phyloP scores from a whole-genome alignment of 2,888 invertebrate species.

The Himalopsyche anomala region DNA sequence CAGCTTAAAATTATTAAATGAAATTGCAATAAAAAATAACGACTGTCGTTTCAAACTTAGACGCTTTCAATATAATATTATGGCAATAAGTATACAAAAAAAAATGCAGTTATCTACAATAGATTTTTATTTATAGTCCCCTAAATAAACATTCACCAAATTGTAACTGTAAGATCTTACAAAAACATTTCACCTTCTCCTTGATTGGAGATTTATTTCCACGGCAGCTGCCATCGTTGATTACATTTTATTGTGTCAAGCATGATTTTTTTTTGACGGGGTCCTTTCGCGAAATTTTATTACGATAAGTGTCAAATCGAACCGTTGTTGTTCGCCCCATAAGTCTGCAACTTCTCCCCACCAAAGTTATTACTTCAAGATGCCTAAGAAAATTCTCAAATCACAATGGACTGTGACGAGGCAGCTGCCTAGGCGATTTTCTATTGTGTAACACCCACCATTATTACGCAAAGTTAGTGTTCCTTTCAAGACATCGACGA shows the following conservation, averaged over 20 bases:
- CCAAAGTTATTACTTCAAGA: not conserved
- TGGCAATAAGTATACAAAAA: no score
- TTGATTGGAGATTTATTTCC: slow-evolving; percentile 24
- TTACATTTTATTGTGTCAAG: not conserved
- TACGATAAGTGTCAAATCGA: slow-evolving; percentile 37
- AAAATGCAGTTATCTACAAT: no score
- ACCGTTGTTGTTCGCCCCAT: slow-evolving; percentile 18
- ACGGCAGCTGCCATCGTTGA: slow-evolving; percentile 1
- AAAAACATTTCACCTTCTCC: not conserved
- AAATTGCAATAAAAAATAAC: no score
- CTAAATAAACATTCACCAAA: no score
- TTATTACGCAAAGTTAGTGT: slow-evolving; percentile 13
- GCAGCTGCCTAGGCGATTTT: not conserved
- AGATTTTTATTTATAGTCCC: no score
- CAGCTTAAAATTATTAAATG: no score
- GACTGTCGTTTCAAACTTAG: no score
- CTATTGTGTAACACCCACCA: slow-evolving; percentile 39
- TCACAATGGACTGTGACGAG: not conserved
- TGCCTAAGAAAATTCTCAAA: slow-evolving; percentile 7
- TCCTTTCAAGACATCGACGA: not conserved
- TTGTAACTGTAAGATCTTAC: not conserved
- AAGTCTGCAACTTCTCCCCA: not conserved
- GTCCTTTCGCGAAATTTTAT: slow-evolving; percentile 27
- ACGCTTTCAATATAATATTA: no score
- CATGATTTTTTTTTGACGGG: not conserved